Percentiles rank a stretch among this genome's conserved stretches.
Conservation (phyloP, 2,113 vertebrate species). For the Hippocampus zosterae region DNA sequence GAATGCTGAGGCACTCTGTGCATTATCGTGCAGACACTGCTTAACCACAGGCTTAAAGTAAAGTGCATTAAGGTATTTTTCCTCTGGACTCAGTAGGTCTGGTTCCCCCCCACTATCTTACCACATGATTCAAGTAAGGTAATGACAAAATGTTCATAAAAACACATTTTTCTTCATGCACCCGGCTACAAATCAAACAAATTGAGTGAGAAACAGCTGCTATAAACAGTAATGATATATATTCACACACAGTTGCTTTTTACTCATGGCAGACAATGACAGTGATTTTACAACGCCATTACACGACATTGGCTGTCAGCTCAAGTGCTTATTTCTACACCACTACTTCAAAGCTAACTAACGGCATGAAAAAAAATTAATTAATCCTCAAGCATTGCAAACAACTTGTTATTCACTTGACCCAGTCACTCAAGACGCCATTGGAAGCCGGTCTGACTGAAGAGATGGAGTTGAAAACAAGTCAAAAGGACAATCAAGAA, state of each 20-base stretch:
- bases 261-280: constrained; percentile 16
- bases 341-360: constrained; percentile 35
- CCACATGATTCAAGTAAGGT: constrained; percentile 1
- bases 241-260: constrained; percentile 5
- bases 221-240: constrained; percentile 10
- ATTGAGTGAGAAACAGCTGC: background rate
- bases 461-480: background rate
- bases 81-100: constrained; percentile 15
- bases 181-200: background rate
- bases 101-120: constrained; percentile 2
- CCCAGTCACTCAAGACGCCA: constrained; percentile 17
- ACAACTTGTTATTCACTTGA: constrained; percentile 30
- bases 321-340: constrained; percentile 46
- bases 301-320: constrained; percentile 24
- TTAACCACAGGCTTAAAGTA: constrained; percentile 50
- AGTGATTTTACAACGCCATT: constrained; percentile 24
- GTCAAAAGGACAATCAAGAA: constrained; percentile 1
- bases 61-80: constrained; percentile 41
- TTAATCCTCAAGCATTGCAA: constrained; percentile 15
- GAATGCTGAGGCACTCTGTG: constrained; percentile 42
- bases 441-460: background rate
- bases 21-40: constrained; percentile 41
- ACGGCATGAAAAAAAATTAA: constrained; percentile 24
- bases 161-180: background rate
- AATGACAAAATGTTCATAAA: background rate